Base-by-base conservation (phyloP, 30 jellyfish, hydroid and myxozoan species). In the Cassiopea andromeda region DNA sequence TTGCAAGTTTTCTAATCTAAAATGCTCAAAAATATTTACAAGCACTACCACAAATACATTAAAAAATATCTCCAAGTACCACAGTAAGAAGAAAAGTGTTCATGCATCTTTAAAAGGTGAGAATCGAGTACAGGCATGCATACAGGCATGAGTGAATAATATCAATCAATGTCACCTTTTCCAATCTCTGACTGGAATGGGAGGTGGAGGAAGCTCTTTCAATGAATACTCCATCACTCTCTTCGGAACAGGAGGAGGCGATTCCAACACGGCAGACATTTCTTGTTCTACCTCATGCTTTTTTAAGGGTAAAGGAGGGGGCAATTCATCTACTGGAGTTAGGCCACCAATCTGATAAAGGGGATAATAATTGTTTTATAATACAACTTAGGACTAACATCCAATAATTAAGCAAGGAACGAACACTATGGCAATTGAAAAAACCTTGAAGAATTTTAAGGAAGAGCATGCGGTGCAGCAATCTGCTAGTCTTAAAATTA, bases 281-380 rank as follows among this genome's bases (percentile, higher is more conserved):
- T 57, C 6, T 48, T 17, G 57, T 50, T 27, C 66, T 14, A 50
- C 9, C 18, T 82, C 70, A 19, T 60, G 90, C 67, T 77, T 27
- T 67, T 75, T 82, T 19, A 82, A 67, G 48, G 90, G 90, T 13
- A 82, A 38, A 61, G 90, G 90, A 3, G 90, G 90, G 54, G 90
- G 90, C 3, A 82, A 79, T 69, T 82, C 73, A 44, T 64, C 90
- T 45, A 82, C 48, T 27, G 90, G 90, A 48, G 82, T 47, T 82
- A 82, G 18, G 57, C 90, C 90, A 82, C 15, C 14, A 18, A 64
- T 46, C 82, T 64, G 2, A 5, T 64, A 27, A 64, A 5, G 27
- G 7, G 54, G 27, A 72, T 2, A 6, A 12, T 13, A 15, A 16
- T 4, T 68, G 60, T 14, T 19, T 2, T 7, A 46, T 75, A 46